phyloP scores from a whole-genome alignment of 2,797 vertebrate genomes.

The Chiloscyllium punctatum region DNA sequence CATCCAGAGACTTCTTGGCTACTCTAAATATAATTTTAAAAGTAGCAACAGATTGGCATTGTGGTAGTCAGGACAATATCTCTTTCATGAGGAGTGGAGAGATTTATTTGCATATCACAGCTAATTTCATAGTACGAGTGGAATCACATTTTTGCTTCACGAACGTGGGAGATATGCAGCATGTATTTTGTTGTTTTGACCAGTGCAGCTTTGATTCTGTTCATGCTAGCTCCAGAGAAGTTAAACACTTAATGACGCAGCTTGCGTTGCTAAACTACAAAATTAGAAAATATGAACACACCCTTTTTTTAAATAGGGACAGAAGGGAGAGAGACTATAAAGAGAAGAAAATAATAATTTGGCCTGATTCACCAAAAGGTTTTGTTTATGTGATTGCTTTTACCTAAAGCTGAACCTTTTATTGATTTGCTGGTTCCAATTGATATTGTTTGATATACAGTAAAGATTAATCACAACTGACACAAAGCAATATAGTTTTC shows the following conservation, averaged over 20 bases:
- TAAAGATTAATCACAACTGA: not conserved
- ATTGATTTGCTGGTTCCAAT: not conserved
- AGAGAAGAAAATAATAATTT: not conserved
- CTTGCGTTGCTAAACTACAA: not conserved
- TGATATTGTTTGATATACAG: not conserved
- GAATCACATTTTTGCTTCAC: not conserved
- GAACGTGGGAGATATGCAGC: not conserved
- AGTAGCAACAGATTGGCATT: not conserved
- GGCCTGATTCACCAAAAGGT: not conserved
- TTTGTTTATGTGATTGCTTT: not conserved
- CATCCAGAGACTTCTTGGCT: not conserved
- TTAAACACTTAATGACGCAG: not conserved
- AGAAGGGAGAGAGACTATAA: not conserved
- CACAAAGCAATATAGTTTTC: not conserved
- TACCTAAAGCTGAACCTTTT: not conserved
- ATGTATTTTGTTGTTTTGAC: not conserved
- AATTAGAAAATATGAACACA: not conserved
- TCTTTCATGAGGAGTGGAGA: constrained; percentile 4
- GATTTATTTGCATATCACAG: not conserved
- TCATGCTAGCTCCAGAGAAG: not conserved
- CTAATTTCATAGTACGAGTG: not conserved
- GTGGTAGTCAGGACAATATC: not conserved
- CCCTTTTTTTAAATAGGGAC: too few species aligned
- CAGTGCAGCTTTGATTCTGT: not conserved
- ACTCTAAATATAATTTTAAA: not conserved